Evolutionary conservation across 2,888 invertebrate genomes (phyloP).

Genomic region (Oligia strigilis): DNA sequence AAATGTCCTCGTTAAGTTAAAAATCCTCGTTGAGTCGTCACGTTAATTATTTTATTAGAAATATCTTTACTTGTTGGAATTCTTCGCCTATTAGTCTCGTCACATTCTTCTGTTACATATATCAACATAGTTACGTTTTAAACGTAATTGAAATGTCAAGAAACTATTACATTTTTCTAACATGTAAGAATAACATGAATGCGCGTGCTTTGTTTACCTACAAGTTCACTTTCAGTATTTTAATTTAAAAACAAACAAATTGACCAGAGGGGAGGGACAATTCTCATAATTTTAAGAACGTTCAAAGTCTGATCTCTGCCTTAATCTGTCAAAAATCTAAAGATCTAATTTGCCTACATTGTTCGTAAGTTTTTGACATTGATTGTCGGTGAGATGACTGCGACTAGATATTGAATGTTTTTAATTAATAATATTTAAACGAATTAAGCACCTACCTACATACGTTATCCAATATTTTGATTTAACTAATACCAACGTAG

Average conservation of each 20-base stretch:
- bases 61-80: neutral
- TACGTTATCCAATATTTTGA: neutral
- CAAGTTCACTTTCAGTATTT: constrained; percentile 13
- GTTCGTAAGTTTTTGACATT: too few species aligned
- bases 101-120: neutral
- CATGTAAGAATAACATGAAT: neutral
- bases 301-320: too few species aligned
- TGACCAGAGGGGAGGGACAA: too few species aligned
- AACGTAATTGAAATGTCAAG: neutral
- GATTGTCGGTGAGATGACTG: too few species aligned
- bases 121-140: neutral
- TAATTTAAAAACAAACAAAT: neutral
- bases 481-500: neutral
- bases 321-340: too few species aligned
- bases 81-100: neutral
- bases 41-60: neutral
- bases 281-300: too few species aligned
- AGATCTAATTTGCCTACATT: too few species aligned
- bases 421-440: neutral
- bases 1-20: too few species aligned
- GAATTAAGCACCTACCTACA: neutral
- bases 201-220: neutral
- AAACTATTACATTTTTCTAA: neutral
- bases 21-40: neutral
- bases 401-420: too few species aligned